These are phyloP conservation scores for Coturnix japonica DNA, from an alignment of 2,113 vertebrate genomes.

Conservation along the genomic window DNA sequence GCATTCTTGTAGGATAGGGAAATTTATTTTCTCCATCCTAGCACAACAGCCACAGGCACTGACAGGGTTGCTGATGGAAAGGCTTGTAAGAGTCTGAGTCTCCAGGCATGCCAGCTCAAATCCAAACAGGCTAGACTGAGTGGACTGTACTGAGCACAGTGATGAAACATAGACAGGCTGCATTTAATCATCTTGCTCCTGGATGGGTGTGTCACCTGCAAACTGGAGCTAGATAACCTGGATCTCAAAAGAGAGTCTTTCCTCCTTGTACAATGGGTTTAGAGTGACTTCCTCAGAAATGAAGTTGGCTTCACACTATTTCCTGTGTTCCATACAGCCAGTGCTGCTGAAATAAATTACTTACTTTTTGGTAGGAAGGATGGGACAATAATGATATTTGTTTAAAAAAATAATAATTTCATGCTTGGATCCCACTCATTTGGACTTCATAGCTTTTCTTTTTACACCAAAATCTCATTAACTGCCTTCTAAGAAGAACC, in stretches of 20 bases:
- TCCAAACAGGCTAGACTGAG: not conserved
- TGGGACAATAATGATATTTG: not conserved
- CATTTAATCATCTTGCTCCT: not conserved
- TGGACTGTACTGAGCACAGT: not conserved
- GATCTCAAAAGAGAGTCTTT: not conserved
- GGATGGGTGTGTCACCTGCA: not conserved
- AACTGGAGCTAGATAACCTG: not conserved
- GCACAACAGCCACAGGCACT: not conserved
- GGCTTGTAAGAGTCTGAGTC: not conserved
- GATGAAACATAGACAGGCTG: not conserved
- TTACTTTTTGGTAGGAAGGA: not conserved
- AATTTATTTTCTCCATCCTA: slow-evolving; percentile 34
- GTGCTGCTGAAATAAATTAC: not conserved
- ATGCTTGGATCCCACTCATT: not conserved
- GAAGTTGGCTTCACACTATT: not conserved
- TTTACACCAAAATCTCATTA: not conserved
- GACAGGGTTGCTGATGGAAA: not conserved
- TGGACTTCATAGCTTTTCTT: not conserved
- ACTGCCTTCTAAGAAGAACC: not conserved
- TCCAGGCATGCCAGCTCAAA: not conserved
- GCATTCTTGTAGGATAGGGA: slow-evolving; percentile 19
- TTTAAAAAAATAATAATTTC: not conserved
- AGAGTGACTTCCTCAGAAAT: not conserved
- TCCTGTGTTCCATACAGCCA: not conserved
- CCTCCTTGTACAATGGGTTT: not conserved